Base-by-base conservation (phyloP, 2,113 vertebrate species). In the Phaethornis superciliosus region DNA sequence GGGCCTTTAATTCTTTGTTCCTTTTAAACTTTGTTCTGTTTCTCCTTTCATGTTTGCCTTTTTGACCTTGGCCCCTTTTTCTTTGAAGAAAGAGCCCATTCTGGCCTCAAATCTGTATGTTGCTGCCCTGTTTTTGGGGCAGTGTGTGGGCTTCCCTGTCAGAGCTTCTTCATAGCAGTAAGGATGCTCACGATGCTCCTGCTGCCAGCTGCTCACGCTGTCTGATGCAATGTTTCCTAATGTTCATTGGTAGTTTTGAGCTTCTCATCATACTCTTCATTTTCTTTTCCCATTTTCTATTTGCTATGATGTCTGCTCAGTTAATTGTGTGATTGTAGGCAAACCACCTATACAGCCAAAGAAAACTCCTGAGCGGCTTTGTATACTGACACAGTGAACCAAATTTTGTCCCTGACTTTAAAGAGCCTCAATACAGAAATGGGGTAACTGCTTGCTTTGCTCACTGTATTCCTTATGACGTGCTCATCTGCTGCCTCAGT, bases 111-210 rank as follows among this genome's bases (percentile, higher is more conserved):
- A 51, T 32, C 26, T 46, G 5, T 37, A 12, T 3, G 33, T 14
- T 24, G 35, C 32, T 11, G 16, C 30, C 12, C 18, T 7, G 8
- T 3, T 71, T 63, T 78, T 10, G 33, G 32, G 54, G 26, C 0
- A 3, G 33, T 5, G 3, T 7, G 19, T 32, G 27, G 27, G 32
- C 32, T 71, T 60, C 75, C 32, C 47, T 60, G 32, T 32, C 46
- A 1, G 7, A 6, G 46, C 32, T 1, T 8, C 24, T 14, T 54
- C 44, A n/a, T 13, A 18, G 49, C 54, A 32, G 5, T 28, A 0
- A 3, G 28, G 54, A 21, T 78, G 65, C 77, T 54, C 19, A 12
- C n/a, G 42, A 18, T 32, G 60, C 1, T 2, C 26, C 71, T 4
- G 0, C 24, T 68, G 58, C n/a, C 51, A 7, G n/a, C 1, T 6